Evolutionary conservation across 2,888 invertebrate genomes (phyloP), one percentile per base, ranked within the genome.

Genomic region (Muscina levida): DNA sequence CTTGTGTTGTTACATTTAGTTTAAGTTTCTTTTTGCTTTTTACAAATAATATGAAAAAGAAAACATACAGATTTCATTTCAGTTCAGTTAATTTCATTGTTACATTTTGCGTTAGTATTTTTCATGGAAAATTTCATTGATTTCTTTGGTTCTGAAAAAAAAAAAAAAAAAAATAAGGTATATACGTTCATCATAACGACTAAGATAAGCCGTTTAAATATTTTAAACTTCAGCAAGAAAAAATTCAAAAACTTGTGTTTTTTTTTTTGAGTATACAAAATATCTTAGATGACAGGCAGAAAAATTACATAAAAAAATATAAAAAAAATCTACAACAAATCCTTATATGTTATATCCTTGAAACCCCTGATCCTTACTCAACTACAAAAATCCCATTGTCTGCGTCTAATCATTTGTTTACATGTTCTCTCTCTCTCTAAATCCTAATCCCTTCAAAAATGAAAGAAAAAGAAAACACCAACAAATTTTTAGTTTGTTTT

Each of bases 361-460:
- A 91, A 91, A 92, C 86, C 85, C 85, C 71, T 77, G 68, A 68
- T 66, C 62, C 66, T 48, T 15, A 76, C n/a, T n/a, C n/a, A n/a
- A n/a, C n/a, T n/a, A 57, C 62, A 82, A 85, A 86, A 92, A 92
- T 92, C 93, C 94, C 93, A 93, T 86, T 95, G 94, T 95, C 94
- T 95, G 93, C 94, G 95, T 95, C 94, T 93, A 94, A 86, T 92
- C 94, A 94, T 94, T 94, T 93, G 94, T 93, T 93, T 89, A 88
- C 83, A 85, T 81, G 82, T 72, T 72, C 82, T 83, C 74, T 82
- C 72, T 76, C 74, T 83, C 71, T 77, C n/a, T n/a, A n/a, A n/a
- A 44, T 19, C 22, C 17, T 77, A 77, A 78, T 51, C 48, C 80
- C 80, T 68, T 73, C 72, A 73, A 76, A 70, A 71, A 56, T 46